A percentile compares a stretch with the other conserved stretches of the same genome.
Conservation (phyloP, 2,113 vertebrate genomes). For the Pelusios castaneus region DNA sequence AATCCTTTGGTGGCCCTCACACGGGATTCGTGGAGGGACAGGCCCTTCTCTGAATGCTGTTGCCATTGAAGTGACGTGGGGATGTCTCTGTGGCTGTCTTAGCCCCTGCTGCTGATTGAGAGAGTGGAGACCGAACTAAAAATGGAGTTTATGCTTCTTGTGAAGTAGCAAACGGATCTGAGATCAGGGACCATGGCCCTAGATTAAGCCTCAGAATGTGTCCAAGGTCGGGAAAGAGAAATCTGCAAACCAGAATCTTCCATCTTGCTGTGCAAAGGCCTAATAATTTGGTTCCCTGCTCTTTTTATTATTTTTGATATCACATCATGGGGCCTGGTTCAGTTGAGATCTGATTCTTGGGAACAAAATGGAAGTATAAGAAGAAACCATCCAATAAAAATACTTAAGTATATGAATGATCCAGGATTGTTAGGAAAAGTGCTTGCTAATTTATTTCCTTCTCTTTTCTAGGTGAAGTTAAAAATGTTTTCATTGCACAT, state of each 20-base stretch:
- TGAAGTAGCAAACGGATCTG: neutral
- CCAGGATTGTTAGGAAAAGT: neutral
- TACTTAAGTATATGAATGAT: neutral
- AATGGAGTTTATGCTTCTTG: neutral
- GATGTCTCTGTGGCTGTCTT: neutral
- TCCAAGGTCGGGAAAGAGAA: neutral
- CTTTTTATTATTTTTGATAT: neutral
- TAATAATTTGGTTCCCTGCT: neutral
- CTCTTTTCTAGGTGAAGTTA: rapidly evolving
- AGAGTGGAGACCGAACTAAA: constrained; percentile 1
- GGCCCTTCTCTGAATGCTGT: constrained; percentile 28
- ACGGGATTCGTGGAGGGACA: neutral
- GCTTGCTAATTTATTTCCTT: rapidly evolving
- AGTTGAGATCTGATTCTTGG: neutral
- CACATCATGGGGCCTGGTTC: neutral
- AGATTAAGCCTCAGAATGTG: neutral
- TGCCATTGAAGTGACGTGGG: neutral
- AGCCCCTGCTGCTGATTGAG: neutral
- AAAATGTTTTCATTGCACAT: neutral
- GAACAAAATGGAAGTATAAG: neutral
- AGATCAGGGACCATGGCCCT: neutral
- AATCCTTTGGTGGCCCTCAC: neutral
- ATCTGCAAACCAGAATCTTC: neutral
- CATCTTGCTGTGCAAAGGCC: neutral
- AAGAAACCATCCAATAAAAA: neutral